phyloP scores from a whole-genome alignment of 1,140 invertebrate species.

The Mamestra configurata region DNA sequence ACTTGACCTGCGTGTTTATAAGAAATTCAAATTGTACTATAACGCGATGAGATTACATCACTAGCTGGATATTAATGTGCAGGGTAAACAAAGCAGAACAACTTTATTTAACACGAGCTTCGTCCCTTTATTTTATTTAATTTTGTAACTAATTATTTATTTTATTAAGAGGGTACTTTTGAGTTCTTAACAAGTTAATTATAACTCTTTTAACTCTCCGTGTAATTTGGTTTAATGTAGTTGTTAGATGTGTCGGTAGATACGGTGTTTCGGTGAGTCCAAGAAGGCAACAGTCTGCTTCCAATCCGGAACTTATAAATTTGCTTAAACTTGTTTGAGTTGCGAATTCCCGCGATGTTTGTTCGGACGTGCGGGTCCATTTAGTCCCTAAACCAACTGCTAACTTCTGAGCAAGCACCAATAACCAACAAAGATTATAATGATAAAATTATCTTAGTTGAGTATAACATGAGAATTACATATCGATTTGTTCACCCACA shows the following conservation, averaged over 20 bases:
- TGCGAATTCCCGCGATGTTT: constrained; percentile 82
- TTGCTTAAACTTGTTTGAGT: constrained; percentile 85
- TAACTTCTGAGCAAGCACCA: constrained; percentile 75
- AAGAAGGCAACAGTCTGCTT: constrained; percentile 65
- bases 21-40: constrained; percentile 41
- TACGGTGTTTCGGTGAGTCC: not conserved
- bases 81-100: constrained; percentile 1
- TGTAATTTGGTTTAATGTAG: constrained; percentile 30
- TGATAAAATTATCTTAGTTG: constrained; percentile 59
- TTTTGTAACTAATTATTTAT: not conserved
- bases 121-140: constrained; percentile 15
- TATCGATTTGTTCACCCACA: not conserved
- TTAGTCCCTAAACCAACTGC: constrained; percentile 76
- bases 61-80: constrained; percentile 21
- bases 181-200: constrained; percentile 22
- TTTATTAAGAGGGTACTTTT: constrained; percentile 6
- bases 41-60: constrained; percentile 42
- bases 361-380: constrained; percentile 83
- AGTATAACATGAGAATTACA: not conserved
- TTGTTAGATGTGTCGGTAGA: constrained; percentile 35
- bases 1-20: constrained; percentile 42
- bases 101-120: constrained; percentile 9
- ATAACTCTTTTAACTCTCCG: constrained; percentile 7
- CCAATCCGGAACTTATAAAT: constrained; percentile 83
- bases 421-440: constrained; percentile 68